Evolutionary conservation across 2,888 invertebrate genomes (phyloP), one percentile per base, ranked within the genome.

Genomic region (Lycocerus yunnanus): DNA sequence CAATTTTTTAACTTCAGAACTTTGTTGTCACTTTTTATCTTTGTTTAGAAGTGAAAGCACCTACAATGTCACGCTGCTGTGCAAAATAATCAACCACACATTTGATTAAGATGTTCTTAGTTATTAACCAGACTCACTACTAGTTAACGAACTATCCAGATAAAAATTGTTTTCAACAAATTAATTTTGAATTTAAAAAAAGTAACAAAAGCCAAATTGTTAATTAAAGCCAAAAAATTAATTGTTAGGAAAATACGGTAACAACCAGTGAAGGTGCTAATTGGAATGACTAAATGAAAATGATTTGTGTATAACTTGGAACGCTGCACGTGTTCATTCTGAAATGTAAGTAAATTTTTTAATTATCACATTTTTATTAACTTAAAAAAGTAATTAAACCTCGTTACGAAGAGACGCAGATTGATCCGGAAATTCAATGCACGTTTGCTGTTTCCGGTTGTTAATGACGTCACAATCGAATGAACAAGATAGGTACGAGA

Each of bases 361-460:
- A 43, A 43, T 43, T n/a, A 43, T 43, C n/a, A n/a, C 43, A 43
- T 8, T 43, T 43, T 43, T 43, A 43, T n/a, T 43, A 43, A 43
- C 43, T 43, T 27, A 4, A 1, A n/a, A 43, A 43, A 43, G n/a
- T 43, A 43, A 43, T 43, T 43, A 43, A 43, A 43, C 43, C 43
- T 43, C 6, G 43, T 43, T n/a, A 43, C 43, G 61, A 63, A 63
- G 20, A 63, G 15, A 18, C 15, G 60, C 58, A 58, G 13, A 66
- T 58, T 43, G 58, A 69, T 68, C 69, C 73, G 67, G 73, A 73
- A 71, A 74, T 71, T 74, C 68, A 71, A 15, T 27, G 66, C 74
- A 74, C 74, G 74, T 74, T 63, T 67, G 16, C 58, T 61, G 74
- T 71, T 74, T 74, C 74, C 74, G 74, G 61, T 70, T 72, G 72